Evolutionary conservation across 1,140 invertebrate genomes (phyloP), one percentile per base, ranked within the genome.

Genomic region (Maconellicoccus hirsutus): DNA sequence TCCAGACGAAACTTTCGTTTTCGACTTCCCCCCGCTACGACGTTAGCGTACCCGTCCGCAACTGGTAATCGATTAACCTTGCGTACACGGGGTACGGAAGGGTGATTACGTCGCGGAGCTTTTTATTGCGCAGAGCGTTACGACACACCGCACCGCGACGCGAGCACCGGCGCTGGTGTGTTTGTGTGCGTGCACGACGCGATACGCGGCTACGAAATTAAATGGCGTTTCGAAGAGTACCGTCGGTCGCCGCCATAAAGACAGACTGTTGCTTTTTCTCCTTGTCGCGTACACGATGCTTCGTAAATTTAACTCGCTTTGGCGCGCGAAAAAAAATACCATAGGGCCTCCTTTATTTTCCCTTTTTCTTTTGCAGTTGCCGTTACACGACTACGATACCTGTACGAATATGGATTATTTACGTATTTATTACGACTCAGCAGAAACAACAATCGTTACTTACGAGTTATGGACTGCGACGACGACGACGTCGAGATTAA

Each of bases 41-140:
- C 42, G 42, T 38, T 14, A 14, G 6, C 33, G 10, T 19, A 14
- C 16, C n/a, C 42, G 10, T 52, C 42, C n/a, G 42, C 42, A 52
- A 52, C 42, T 52, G 42, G 42, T 52, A 52, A 52, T 52, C 42
- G 42, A 52, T 52, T 52, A 52, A 52, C 42, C 42, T 52, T 52
- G 42, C 6, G n/a, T 52, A 52, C 12, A 12, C 42, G 42, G 42
- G 42, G 42, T 52, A 19, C 42, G 42, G 42, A 8, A 52, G 12
- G n/a, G 42, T 16, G 42, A 14, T 52, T 52, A 52, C 42, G 42
- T 52, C 42, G 42, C 42, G 12, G 3, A 52, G n/a, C 42, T 52
- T 52, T 52, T 52, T 52, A 52, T 52, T 52, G 42, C 42, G 42
- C 42, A 52, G 42, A 52, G n/a, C 42, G 42, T 3, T 7, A 38